Evolutionary conservation across 2,113 vertebrate species (phyloP), one percentile per base, ranked within the genome.

Genomic region (Ptilorrhoa leucosticta): DNA sequence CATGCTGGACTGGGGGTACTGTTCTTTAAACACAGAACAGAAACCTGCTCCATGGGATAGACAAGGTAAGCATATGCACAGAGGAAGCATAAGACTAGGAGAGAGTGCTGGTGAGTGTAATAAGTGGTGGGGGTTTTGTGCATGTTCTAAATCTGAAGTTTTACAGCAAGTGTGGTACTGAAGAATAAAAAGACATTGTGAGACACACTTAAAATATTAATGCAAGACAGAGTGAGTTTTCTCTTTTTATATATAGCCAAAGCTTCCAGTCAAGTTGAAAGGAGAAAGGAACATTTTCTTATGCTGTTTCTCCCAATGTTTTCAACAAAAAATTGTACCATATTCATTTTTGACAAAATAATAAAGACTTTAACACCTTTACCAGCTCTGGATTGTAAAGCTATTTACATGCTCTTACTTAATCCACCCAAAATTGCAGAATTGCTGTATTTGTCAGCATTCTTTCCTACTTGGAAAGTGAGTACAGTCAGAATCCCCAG

Each of bases 1-100:
- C 4, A 14, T 16, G 45, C 5, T 33, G 40, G 4, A 5, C 3
- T 24, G 3, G 4, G 31, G 5, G 1, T 31, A 9, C 15, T 53
- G 2, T 24, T 50, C 24, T 20, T 13, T 42, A 77, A 63, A 28
- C 8, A 53, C 17, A 39, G 44, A 37, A 22, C 6, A 78, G 42
- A 70, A 84, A 31, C 7, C 8, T 1, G 1, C 1, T 79, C 10
- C 21, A 11, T 8, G 33, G 53, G 18, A 71, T 3, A 6, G n/a
- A 22, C 12, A 53, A 44, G 10, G 8, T 21, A 61, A 24, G 10
- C 15, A 18, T 23, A 37, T 4, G 22, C 19, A n/a, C 8, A 60
- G 27, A 31, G 21, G 4, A 61, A 37, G 18, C 3, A 6, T 39
- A 37, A 80, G 44, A 24, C n/a, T 8, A 4, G 35, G n/a, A 79